Evolutionary conservation across 2,113 vertebrate genomes (phyloP), one percentile per base, ranked within the genome.

Genomic region (Felis catus): DNA sequence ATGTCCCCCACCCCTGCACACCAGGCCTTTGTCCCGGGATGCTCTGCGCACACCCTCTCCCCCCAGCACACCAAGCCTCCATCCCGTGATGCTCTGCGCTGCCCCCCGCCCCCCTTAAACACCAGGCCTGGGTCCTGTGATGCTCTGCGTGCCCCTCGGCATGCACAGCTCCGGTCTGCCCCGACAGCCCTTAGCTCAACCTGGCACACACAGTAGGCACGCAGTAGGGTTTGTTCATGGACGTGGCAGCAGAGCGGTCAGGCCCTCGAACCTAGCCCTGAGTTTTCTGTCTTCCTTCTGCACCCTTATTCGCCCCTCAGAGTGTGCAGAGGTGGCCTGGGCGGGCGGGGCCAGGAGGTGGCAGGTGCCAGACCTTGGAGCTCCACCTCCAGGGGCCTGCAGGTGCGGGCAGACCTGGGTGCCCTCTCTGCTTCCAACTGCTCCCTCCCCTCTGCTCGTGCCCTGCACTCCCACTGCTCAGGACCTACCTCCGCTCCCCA

Each of bases 21-120:
- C 31, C 33, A 16, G 7, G 33, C 79, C 23, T n/a, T 7, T 0
- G 79, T 12, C 31, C 45, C 1, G 9, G 4, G 31, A 5, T 16
- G 48, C 31, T 15, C 45, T 4, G 4, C 0, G 3, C 16, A 45
- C 45, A 45, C 45, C 45, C 45, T 7, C 45, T 45, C 45, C 45
- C 7, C 45, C 45, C 45, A 45, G 45, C 45, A 45, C 45, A 45
- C 45, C 45, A 45, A 45, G 7, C 7, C 7, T 45, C 45, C 45
- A 8, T 45, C 45, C 45, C 1, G 45, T 45, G 45, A 45, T 45
- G 45, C 45, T 45, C 45, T 45, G 45, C 7, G 45, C 45, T 45
- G 45, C 45, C 7, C 45, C 7, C 36, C 3, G 36, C 45, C 7
- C 7, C 45, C 1, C 45, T 6, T 41, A 41, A 41, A 45, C 1